Evolutionary conservation across 2,888 invertebrate species (phyloP).

Genomic region (Eupithecia tripunctaria): DNA sequence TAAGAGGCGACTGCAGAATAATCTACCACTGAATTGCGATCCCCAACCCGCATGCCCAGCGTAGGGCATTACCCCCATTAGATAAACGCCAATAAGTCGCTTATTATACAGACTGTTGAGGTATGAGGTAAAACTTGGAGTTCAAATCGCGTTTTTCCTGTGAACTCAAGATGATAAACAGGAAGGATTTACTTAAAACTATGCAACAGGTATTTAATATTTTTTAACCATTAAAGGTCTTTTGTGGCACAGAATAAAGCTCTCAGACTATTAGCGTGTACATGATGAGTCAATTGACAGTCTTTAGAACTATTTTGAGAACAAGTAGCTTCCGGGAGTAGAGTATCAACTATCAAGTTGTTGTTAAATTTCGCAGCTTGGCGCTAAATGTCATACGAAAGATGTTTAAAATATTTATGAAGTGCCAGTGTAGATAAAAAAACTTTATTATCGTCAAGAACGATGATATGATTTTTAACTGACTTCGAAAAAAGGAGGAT

Average conservation of each 20-base stretch:
- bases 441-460: constrained; percentile 3
- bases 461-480: background rate
- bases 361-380: constrained; percentile 20
- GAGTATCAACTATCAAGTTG: constrained; percentile 5
- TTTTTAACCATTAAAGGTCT: too few species aligned
- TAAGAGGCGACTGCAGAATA: too few species aligned
- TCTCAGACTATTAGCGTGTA: constrained; percentile 3
- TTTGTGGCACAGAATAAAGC: background rate
- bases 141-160: background rate
- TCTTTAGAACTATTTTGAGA: constrained; percentile 9
- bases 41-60: too few species aligned
- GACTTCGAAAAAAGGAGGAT: too few species aligned
- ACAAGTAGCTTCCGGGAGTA: constrained; percentile 16
- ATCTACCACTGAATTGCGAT: too few species aligned
- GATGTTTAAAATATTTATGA: constrained; percentile 14
- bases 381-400: constrained; percentile 20
- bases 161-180: background rate
- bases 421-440: constrained; percentile 6
- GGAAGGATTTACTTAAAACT: background rate
- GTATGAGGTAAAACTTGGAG: too few species aligned
- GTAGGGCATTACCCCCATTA: too few species aligned
- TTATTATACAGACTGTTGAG: too few species aligned
- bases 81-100: too few species aligned
- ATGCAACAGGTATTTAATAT: background rate
- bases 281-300: constrained; percentile 17